A percentile compares a stretch with the other conserved stretches of the same genome.
These are phyloP conservation scores for Mallotus villosus DNA, from an alignment of 2,797 vertebrate genomes.

Conservation along the genomic window DNA sequence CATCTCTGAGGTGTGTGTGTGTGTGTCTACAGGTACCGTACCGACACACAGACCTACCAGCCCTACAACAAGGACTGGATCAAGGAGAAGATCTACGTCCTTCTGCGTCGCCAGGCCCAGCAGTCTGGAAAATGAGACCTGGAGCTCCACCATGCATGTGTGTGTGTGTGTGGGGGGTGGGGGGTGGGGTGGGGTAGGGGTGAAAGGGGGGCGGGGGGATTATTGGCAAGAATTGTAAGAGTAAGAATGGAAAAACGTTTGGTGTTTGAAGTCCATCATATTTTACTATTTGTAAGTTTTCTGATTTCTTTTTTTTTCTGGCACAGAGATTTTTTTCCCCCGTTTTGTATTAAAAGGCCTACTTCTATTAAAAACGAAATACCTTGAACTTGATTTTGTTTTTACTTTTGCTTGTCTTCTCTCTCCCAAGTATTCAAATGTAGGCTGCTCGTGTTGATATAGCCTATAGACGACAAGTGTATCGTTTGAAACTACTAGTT, in stretches of 20 bases:
- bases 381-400: not conserved
- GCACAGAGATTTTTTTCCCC: not conserved
- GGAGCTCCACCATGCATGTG: not conserved
- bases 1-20: not conserved
- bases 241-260: not conserved
- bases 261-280: not conserved
- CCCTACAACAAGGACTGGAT: constrained; percentile 99
- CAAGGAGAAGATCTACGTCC: constrained; percentile 98
- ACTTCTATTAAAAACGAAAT: constrained; percentile 10
- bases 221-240: too few species aligned
- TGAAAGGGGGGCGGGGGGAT: not conserved
- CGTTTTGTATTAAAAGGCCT: constrained; percentile 7
- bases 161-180: not conserved
- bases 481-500: too few species aligned
- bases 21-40: constrained; percentile 82
- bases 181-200: not conserved
- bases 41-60: constrained; percentile 97
- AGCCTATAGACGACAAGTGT: too few species aligned
- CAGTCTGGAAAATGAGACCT: constrained; percentile 85
- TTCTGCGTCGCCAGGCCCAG: constrained; percentile 93
- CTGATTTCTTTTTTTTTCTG: constrained; percentile 22
- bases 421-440: too few species aligned
- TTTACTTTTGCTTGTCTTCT: not conserved
- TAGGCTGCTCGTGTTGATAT: not conserved
- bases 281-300: constrained; percentile 36